Evolutionary conservation across 2,888 invertebrate species (phyloP).

Genomic region (Myopa testacea): DNA sequence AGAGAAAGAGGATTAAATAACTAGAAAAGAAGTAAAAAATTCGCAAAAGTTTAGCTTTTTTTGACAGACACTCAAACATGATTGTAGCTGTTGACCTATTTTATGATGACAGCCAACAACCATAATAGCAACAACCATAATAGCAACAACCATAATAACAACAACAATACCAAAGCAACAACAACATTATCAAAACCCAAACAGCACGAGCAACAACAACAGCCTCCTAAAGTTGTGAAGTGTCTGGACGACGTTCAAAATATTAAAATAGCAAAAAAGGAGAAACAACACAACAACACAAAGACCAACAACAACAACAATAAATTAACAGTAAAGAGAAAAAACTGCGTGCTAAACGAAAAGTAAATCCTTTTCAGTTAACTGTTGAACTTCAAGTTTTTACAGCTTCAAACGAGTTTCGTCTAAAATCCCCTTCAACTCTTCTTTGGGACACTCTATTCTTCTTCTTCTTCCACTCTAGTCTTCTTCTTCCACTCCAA

Average conservation of each 20-base stretch:
- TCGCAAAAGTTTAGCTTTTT: not conserved
- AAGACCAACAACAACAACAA: not conserved
- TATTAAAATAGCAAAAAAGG: not conserved
- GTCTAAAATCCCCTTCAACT: too few species aligned
- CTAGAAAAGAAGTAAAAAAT: not conserved
- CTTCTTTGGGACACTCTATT: not conserved
- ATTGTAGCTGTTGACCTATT: constrained; percentile 22
- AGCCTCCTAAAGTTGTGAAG: not conserved
- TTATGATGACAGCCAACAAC: not conserved
- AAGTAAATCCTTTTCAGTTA: not conserved
- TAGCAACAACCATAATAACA: not conserved
- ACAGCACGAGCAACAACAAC: not conserved
- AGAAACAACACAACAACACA: not conserved
- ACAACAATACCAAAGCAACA: not conserved
- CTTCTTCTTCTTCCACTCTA: not conserved
- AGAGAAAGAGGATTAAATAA: not conserved
- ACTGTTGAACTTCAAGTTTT: not conserved
- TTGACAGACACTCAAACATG: not conserved
- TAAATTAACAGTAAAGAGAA: not conserved
- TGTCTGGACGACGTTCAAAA: not conserved
- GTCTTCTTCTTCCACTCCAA: not conserved
- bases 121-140: not conserved
- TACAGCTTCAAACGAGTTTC: too few species aligned
- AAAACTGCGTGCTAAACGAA: not conserved
- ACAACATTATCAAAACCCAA: not conserved